Evolutionary conservation across 2,888 invertebrate genomes (phyloP).

Genomic region (Selenia dentaria): DNA sequence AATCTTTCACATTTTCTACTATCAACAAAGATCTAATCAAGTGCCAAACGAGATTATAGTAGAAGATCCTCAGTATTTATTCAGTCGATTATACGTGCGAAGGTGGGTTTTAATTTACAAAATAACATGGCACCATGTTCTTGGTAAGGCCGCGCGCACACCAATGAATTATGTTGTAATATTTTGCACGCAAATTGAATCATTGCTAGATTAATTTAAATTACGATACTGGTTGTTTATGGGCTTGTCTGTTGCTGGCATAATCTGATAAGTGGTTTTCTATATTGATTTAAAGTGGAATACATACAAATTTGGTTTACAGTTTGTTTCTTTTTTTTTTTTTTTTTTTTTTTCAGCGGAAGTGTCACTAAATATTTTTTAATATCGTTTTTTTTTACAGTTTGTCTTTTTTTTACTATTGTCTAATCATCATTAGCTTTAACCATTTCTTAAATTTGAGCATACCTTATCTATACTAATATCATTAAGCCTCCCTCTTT

Average conservation of each 20-base stretch:
- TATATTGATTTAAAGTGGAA: slow-evolving; percentile 1
- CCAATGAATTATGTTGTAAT: slow-evolving; percentile 29
- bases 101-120: slow-evolving; percentile 68
- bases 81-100: slow-evolving; percentile 64
- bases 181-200: slow-evolving; percentile 33
- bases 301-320: not conserved
- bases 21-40: slow-evolving; percentile 15
- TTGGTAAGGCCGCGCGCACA: slow-evolving; percentile 34
- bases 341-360: too few relatives aligned
- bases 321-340: too few relatives aligned
- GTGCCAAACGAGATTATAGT: slow-evolving; percentile 33
- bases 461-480: too few relatives aligned
- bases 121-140: slow-evolving; percentile 55
- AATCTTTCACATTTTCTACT: too few relatives aligned
- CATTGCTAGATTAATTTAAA: slow-evolving; percentile 30
- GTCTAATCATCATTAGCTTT: too few relatives aligned
- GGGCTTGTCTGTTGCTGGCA: slow-evolving; percentile 9
- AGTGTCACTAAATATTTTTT: too few relatives aligned
- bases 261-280: slow-evolving; percentile 11
- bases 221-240: slow-evolving; percentile 28
- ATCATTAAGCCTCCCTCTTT: too few relatives aligned
- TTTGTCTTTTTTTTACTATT: too few relatives aligned
- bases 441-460: too few relatives aligned
- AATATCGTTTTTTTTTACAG: too few relatives aligned
- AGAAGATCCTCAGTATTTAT: slow-evolving; percentile 53